Base-by-base conservation (phyloP, 2,888 invertebrate species). In the Nemurella pictetii region DNA sequence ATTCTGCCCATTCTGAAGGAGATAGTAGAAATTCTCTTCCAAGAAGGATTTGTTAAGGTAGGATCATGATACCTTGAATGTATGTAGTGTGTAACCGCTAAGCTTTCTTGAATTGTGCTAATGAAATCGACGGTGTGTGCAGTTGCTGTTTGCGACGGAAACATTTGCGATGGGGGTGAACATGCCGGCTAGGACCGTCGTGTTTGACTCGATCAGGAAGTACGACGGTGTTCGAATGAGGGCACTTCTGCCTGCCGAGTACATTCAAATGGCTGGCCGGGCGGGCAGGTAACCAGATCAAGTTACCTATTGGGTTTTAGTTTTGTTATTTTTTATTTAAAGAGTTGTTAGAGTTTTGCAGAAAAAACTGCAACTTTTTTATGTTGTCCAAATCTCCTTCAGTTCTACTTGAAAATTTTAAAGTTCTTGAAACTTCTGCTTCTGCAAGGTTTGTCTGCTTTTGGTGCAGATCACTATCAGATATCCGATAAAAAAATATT, bases 141-240 rank as follows among this genome's bases (percentile, higher is more conserved):
- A 97, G 94, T 93, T 99, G 81, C 91, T 99, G 4, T 99, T 99
- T 91, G 99, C 99, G 0, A 99, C 99, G 0, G 99, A 99, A 92
- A 99, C 99, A 0, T 99, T 99, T 90, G 99, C 99, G 0, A 99
- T 99, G 98, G 99, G 99, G 0, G 98, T 99, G 0, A 99, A 99
- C 91, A 99, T 99, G 99, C 99, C 99, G 0, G 98, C 99, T 0
- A 93, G 98, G 25, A 99, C 99, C 0, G 99, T 99, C 0, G 95
- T 99, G 20, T 99, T 99, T 90, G 99, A 99, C 90, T 95, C 96
- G 5, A 94, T 96, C 73, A 92, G 92, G 28, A 99, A 99, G 90
- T 98, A 94, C 89, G 99, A 99, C 89, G 99, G 99, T 0, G 91
- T 92, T 3, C 93, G 94, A 87, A 92, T 94, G 84, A 93, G 99